These are phyloP conservation scores for Myotis planiceps DNA, from an alignment of 2,797 vertebrate genomes.

Conservation along the genomic window DNA sequence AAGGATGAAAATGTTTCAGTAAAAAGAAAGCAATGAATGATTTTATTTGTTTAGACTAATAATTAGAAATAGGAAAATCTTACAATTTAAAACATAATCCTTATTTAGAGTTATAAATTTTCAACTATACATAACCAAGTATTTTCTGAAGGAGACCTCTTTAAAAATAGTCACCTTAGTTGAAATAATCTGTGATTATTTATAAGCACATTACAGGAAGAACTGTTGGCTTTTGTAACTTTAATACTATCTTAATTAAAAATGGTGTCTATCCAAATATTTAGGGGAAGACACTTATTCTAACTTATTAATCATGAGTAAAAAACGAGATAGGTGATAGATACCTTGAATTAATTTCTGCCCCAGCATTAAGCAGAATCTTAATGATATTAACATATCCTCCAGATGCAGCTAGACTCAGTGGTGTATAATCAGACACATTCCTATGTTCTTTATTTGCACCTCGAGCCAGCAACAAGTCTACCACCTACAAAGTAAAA, in stretches of 20 bases:
- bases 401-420: conserved; percentile 98
- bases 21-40: conserved; percentile 33
- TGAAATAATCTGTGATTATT: conserved; percentile 47
- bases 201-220: background rate
- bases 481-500: conserved; percentile 92
- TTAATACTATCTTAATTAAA: conserved; percentile 50
- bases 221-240: conserved; percentile 8
- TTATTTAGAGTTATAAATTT: conserved; percentile 53
- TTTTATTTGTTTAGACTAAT: conserved; percentile 31
- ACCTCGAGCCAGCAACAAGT: conserved; percentile 96
- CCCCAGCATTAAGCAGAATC: conserved; percentile 98
- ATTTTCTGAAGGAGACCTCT: conserved; percentile 32
- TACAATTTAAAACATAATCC: conserved; percentile 50
- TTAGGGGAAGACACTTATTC: conserved; percentile 30
- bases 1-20: conserved; percentile 45
- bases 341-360: conserved; percentile 99
- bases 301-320: conserved; percentile 39
- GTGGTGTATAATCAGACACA: conserved; percentile 98
- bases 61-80: conserved; percentile 45
- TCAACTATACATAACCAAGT: background rate
- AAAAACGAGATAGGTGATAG: conserved; percentile 79
- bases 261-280: conserved; percentile 17
- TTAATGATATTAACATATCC: conserved; percentile 99
- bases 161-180: conserved; percentile 36
- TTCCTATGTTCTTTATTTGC: conserved; percentile 99